Evolutionary conservation across 2,888 invertebrate genomes (phyloP), one percentile per base, ranked within the genome.

Genomic region (Mythimna vitellina): DNA sequence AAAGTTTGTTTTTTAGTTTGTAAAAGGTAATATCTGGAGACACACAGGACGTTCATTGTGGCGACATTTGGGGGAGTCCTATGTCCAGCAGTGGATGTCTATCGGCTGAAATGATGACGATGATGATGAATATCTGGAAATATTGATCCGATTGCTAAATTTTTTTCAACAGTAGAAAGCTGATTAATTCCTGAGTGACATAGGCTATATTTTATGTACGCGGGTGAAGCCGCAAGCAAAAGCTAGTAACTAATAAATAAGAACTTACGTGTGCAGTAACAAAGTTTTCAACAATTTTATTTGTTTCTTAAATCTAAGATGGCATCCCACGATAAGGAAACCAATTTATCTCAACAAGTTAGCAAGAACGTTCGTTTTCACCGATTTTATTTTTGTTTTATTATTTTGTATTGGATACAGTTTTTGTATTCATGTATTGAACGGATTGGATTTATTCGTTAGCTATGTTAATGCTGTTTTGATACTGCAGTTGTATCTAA

Each of bases 281-380:
- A 8, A 72, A 78, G 72, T 78, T 81, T 74, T 64, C 42, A 70
- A 76, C 70, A 76, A 70, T 80, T 76, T 83, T 76, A 83, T 72
- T 42, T 65, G 42, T 65, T 65, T 78, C 54, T 58, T 70, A 80
- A 80, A 83, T 80, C 69, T 68, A 80, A 72, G 32, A 76, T 78
- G 72, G 73, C 76, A 56, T 42, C 51, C 35, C 56, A 60, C 42
- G 62, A 63, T 66, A 76, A 73, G 53, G 75, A 77, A 85, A 81
- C 69, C 75, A 80, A 81, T 85, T 82, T 80, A 80, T 83, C 70
- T 77, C 62, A 72, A 68, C 68, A 80, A 85, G 74, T 80, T 73
- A 73, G 63, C 64, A 25, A 58, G 62, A 68, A 58, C 64, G 61
- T 79, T 70, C 66, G 57, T 60, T 73, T 84, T 69, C 66, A 58